Evolutionary conservation across 2,888 invertebrate genomes (phyloP), one percentile per base, ranked within the genome.

Genomic region (Penaeus monodon): DNA sequence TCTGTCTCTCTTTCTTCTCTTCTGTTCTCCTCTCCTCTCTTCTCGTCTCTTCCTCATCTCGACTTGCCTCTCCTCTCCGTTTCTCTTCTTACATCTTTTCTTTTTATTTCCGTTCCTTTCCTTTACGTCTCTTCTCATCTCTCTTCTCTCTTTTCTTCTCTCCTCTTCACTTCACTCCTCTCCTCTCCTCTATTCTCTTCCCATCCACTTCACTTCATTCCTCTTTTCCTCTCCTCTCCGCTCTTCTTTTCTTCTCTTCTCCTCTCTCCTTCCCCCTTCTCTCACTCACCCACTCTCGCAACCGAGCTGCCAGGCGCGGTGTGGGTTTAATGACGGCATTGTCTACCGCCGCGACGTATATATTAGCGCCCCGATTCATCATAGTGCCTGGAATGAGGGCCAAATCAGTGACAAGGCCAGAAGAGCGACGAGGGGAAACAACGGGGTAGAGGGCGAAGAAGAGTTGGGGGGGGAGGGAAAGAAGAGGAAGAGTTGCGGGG

Each of bases 261-360:
- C 78, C 44, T 66, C 22, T 77, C 38, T 57, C 82, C 29, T 24
- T 27, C 49, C 29, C 27, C 33, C 63, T 33, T 24, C 29, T 78
- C 84, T 57, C 68, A 27, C 57, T 29, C 68, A 27, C 84, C 44
- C 27, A 66, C 64, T 65, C 82, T 74, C 57, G 14, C 17, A 57
- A 57, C 57, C 17, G 17, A 17, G 57, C 57, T 57, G 57, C 57
- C 57, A 57, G 14, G 17, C 57, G 57, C 17, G 17, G 17, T 57
- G 57, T 57, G 17, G 57, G 57, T 10, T 57, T 57, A 57, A 57
- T 57, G 57, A 57, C 57, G 57, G 17, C 57, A 57, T 57, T 57
- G 57, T 57, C 57, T 57, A 0, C 17, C 57, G 57, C 57, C 57
- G 57, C 57, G 57, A 57, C 57, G 57, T 57, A 57, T 57, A 57